Conservation (phyloP, 2,888 invertebrate species). For the Neuroscelio doddi region DNA sequence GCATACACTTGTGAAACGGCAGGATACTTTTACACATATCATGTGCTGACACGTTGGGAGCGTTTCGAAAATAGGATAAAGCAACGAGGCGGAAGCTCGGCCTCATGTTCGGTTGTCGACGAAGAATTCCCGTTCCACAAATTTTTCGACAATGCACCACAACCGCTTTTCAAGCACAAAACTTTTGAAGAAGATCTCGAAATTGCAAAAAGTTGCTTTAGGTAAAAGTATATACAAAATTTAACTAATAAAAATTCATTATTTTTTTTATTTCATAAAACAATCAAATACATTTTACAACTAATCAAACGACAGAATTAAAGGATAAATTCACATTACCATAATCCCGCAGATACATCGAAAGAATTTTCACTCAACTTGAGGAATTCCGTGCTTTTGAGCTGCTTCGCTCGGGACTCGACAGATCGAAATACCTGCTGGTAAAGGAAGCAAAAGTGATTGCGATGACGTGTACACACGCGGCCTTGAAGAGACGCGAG, state of each 20-base stretch:
- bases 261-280: no score
- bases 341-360: conserved; percentile 90
- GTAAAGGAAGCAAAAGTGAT: conserved; percentile 99
- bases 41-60: conserved; percentile 93
- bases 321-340: no score
- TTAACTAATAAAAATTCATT: no score
- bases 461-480: conserved; percentile 99
- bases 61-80: conserved; percentile 82
- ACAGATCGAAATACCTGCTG: conserved; percentile 95
- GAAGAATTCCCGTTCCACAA: conserved; percentile 94
- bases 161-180: conserved; percentile 89
- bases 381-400: conserved; percentile 99
- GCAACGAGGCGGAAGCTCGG: conserved; percentile 69
- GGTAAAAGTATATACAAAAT: conserved; percentile 68
- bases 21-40: conserved; percentile 97
- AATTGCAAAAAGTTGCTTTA: conserved; percentile 93
- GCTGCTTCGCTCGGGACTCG: conserved; percentile 93
- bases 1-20: conserved; percentile 99
- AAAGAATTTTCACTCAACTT: conserved; percentile 95
- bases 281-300: no score
- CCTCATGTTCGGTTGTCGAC: conserved; percentile 75
- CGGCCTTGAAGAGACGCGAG: conserved; percentile 96
- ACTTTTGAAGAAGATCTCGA: conserved; percentile 87
- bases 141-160: conserved; percentile 94
- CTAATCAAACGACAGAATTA: no score